A percentile compares a stretch with the other conserved stretches of the same genome.
Conservation (phyloP, 1,140 invertebrate genomes). For the Calosoma granatense region DNA sequence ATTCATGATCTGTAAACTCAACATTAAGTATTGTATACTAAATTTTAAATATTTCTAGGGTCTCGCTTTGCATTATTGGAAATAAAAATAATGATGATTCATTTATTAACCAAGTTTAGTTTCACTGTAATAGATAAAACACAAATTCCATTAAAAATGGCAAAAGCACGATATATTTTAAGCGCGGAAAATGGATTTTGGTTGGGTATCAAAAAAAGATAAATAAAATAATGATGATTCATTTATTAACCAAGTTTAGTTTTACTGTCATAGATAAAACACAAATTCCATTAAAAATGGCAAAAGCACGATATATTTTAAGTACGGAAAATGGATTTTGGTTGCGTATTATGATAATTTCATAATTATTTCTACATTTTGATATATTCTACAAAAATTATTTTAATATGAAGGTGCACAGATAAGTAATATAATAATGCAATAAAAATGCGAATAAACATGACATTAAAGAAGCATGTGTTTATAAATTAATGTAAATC, state of each 20-base stretch:
- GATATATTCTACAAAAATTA: no score
- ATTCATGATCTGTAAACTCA: no score
- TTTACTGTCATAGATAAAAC: constrained; percentile 11
- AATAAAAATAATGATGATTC: constrained; percentile 39
- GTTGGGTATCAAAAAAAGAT: constrained; percentile 23
- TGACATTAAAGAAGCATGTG: no score
- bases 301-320: constrained; percentile 6
- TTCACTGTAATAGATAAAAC: constrained; percentile 11
- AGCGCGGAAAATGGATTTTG: constrained; percentile 25
- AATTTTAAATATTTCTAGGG: constrained; percentile 17
- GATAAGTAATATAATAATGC: no score
- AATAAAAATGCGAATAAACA: no score
- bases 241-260: constrained; percentile 13
- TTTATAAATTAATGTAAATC: no score
- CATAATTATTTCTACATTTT: no score
- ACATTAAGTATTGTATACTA: no score
- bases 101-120: constrained; percentile 9
- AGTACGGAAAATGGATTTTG: constrained; percentile 9
- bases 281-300: constrained; percentile 13
- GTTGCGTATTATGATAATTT: constrained; percentile 3
- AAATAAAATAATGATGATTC: constrained; percentile 14
- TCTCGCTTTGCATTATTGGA: constrained; percentile 47
- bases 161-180: constrained; percentile 12
- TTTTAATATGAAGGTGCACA: no score
- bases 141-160: constrained; percentile 10